A percentile compares a stretch with the other conserved stretches of the same genome.
Evolutionary conservation across 2,888 invertebrate species (phyloP).

Genomic region (Yponomeuta plumbellus): DNA sequence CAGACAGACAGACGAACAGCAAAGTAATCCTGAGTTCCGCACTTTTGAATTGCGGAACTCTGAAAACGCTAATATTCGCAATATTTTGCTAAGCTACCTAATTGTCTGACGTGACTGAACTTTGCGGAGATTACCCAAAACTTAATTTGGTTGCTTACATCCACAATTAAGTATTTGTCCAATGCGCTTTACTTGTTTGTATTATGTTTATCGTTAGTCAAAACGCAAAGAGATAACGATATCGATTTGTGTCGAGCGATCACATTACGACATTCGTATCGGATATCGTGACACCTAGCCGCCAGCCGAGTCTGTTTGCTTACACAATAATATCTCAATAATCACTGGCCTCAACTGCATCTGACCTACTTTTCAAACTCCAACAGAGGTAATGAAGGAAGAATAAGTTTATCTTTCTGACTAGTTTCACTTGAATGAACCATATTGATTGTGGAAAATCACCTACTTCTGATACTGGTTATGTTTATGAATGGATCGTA

Average conservation of each 20-base stretch:
- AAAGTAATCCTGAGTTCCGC: too few relatives aligned
- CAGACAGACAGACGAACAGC: too few relatives aligned
- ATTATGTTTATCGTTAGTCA: conserved; percentile 51
- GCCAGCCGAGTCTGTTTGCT: conserved; percentile 30
- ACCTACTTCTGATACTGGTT: neutral
- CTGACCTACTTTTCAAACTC: conserved; percentile 42
- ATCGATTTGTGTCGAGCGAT: conserved; percentile 61
- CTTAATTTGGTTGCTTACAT: neutral
- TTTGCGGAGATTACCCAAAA: neutral
- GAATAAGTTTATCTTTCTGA: neutral
- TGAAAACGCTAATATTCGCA: too few relatives aligned
- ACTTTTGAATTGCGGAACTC: too few relatives aligned
- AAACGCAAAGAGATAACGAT: conserved; percentile 42
- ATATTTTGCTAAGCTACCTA: neutral
- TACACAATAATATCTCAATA: conserved; percentile 12
- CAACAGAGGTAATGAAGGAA: conserved; percentile 20
- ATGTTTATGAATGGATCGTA: conserved; percentile 1
- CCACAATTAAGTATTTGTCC: conserved; percentile 54
- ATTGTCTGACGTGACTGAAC: neutral
- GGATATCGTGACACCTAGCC: conserved; percentile 59
- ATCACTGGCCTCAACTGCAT: conserved; percentile 23
- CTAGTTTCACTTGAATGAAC: neutral
- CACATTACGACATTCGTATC: conserved; percentile 53
- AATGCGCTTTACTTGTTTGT: conserved; percentile 48
- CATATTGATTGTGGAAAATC: neutral